Conservation (phyloP, 2,888 invertebrate genomes). For the Lasioglossum calceatum region DNA sequence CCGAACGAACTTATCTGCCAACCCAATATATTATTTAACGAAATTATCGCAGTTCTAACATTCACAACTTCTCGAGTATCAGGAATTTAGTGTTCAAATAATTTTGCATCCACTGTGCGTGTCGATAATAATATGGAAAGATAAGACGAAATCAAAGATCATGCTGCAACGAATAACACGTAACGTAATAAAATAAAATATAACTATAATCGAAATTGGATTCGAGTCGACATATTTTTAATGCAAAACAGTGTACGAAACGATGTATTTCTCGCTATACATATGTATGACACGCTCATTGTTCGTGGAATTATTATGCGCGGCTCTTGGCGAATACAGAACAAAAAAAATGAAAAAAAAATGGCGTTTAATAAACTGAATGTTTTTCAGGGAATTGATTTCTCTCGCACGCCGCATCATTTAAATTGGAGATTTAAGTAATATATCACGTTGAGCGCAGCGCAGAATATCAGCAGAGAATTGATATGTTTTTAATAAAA, state of each 20-base stretch:
- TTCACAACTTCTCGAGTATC: background rate
- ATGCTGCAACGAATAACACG: background rate
- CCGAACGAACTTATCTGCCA: too few relatives aligned
- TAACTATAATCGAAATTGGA: background rate
- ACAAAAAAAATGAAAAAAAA: background rate
- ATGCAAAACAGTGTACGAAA: background rate
- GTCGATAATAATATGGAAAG: background rate
- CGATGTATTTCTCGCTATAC: background rate
- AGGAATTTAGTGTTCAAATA: background rate
- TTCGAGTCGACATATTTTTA: background rate
- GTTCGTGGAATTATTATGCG: background rate
- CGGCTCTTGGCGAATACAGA: background rate
- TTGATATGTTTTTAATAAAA: background rate
- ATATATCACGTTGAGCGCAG: background rate
- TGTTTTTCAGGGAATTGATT: background rate
- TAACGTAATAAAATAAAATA: background rate
- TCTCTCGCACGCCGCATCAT: background rate
- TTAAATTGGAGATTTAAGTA: background rate
- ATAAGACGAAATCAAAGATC: background rate
- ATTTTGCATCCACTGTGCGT: background rate
- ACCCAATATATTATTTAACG: background rate
- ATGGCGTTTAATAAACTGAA: background rate
- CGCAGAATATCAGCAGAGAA: background rate
- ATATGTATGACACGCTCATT: background rate
- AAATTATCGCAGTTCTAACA: background rate